Conservation (phyloP, 92 coral and sea anemone species). For the Nematostella vectensis region DNA sequence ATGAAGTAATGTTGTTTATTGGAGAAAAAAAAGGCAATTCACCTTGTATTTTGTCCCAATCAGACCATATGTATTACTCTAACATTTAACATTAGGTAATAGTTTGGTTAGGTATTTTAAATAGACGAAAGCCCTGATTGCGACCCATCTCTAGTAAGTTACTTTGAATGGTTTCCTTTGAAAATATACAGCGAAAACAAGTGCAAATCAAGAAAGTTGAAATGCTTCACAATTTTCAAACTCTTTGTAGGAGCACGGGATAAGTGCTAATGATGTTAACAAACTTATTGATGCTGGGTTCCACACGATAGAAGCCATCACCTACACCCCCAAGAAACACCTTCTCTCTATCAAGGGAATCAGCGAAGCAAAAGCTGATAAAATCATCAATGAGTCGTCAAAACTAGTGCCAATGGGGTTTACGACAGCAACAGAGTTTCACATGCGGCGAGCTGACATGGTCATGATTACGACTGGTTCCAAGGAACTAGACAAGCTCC, state of each 20-base stretch:
- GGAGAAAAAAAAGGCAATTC: no score
- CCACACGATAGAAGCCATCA: constrained; percentile 81
- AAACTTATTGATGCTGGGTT: constrained; percentile 93
- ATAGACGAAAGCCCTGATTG: no score
- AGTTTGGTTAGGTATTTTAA: no score
- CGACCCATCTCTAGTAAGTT: no score
- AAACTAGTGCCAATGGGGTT: constrained; percentile 99
- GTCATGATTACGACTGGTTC: constrained; percentile 94
- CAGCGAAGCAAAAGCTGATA: constrained; percentile 98
- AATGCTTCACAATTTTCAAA: neutral
- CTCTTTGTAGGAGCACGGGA: constrained; percentile 68
- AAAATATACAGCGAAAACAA: no score
- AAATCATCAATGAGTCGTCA: constrained; percentile 87
- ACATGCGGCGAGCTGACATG: constrained; percentile 85
- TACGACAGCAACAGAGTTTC: constrained; percentile 98
- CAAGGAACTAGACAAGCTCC: constrained; percentile 87
- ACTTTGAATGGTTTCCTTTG: no score
- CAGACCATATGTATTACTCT: no score
- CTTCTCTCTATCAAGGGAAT: constrained; percentile 87
- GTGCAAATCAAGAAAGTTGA: neutral
- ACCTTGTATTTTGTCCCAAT: no score
- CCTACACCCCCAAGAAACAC: constrained; percentile 86
- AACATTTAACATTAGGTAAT: no score
- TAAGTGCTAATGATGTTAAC: constrained; percentile 89
- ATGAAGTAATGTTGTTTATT: no score